Evolutionary conservation across 1,140 invertebrate species (phyloP), one percentile per base, ranked within the genome.

Genomic region (Neelides sp.): DNA sequence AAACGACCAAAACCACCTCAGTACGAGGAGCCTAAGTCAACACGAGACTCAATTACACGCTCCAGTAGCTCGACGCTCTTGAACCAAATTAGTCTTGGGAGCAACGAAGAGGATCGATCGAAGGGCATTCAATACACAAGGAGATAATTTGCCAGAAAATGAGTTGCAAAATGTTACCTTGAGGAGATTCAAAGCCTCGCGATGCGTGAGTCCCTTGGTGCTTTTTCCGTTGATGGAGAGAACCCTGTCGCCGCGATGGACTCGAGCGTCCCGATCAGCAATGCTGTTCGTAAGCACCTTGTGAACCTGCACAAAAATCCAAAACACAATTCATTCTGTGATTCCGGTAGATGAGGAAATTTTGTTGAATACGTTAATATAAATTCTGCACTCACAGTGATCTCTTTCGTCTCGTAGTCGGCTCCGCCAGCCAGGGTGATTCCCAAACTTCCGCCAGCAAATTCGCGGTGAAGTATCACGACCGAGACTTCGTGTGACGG

Each of bases 331-430:
- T 20, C 44, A 46, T 15, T n/a, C 34, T 8, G 37, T 12, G 12
- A 8, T 8, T 10, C 19, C 17, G 19, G 10, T 40, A 20, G 10
- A 12, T 12, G 8, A 8, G 30, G 30, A 8, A 32, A 8, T 32
- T 32, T 32, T 32, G 30, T 32, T 32, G 30, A 32, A 32, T 32
- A n/a, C 30, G n/a, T 32, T 32, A 32, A 8, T 32, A 32, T 10
- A 13, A 20, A 4, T 12, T 7, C 1, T 37, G 0, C 4, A 64
- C 76, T 71, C 68, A 87, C 84, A 52, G 85, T 90, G 41, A 91
- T 88, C 69, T 90, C 84, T 68, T 90, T 91, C 54, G 79, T 78
- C 70, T 91, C 86, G 66, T 86, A 89, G 64, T 91, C 87, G 4
- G 79, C 77, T 4, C 88, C 87, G 36, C 86, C 87, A 35, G 85